phyloP scores from a whole-genome alignment of 2,888 invertebrate species.

The Oxystoma pomonae region DNA sequence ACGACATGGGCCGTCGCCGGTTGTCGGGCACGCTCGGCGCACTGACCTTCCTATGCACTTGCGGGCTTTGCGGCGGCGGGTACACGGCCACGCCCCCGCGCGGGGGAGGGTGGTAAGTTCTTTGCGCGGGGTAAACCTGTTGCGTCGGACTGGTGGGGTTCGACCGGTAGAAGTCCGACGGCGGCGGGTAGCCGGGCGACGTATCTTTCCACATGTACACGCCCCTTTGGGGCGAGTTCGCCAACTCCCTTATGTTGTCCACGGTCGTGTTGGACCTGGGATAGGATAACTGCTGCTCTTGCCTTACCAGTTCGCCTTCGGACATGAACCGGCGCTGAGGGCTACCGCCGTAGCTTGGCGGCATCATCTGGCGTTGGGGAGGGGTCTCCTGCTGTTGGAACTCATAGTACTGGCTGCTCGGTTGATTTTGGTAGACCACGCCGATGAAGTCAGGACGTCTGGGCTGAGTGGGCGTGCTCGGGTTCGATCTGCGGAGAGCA shows the following conservation, averaged over 20 bases:
- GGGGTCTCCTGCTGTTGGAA: slow-evolving; percentile 36
- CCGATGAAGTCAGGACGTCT: slow-evolving; percentile 85
- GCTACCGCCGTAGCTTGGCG: slow-evolving; percentile 48
- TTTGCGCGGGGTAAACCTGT: slow-evolving; percentile 34
- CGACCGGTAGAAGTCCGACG: slow-evolving; percentile 54
- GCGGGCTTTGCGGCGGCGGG: slow-evolving; percentile 56
- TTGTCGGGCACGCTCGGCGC: slow-evolving; percentile 43
- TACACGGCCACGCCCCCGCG: slow-evolving; percentile 65
- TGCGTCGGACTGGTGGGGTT: slow-evolving; percentile 71
- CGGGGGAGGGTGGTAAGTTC: slow-evolving; percentile 58
- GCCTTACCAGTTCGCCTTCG: slow-evolving; percentile 75
- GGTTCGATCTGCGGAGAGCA: slow-evolving; percentile 73
- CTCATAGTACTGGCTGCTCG: slow-evolving; percentile 44
- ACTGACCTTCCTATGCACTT: slow-evolving; percentile 54
- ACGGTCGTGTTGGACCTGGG: slow-evolving; percentile 71
- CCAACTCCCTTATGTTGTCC: slow-evolving; percentile 84
- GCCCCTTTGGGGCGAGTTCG: slow-evolving; percentile 80
- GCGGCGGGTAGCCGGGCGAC: slow-evolving; percentile 60
- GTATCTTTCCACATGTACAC: slow-evolving; percentile 78
- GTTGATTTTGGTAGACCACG: slow-evolving; percentile 52
- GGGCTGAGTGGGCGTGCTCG: slow-evolving; percentile 87
- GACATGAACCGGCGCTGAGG: slow-evolving; percentile 73
- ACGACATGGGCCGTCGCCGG: slow-evolving; percentile 75
- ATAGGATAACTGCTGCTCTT: slow-evolving; percentile 60
- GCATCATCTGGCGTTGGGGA: slow-evolving; percentile 25